phyloP scores from a whole-genome alignment of 2,113 vertebrate genomes.

The Prunella himalayana region DNA sequence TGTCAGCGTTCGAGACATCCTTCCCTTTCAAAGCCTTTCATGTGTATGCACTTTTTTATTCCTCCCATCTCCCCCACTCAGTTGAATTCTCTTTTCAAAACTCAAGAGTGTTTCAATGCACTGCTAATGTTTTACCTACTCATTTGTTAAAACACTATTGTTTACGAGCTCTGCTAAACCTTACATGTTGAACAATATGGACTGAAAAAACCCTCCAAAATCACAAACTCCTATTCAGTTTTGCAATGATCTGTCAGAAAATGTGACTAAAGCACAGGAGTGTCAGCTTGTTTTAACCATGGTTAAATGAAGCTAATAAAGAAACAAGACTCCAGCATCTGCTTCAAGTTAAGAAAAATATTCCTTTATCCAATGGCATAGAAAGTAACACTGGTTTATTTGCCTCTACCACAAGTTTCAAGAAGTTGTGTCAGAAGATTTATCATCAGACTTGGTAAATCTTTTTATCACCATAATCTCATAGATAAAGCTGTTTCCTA shows the following conservation, averaged over 20 bases:
- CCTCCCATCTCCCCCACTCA: not conserved
- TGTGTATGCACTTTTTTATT: not conserved
- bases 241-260: not conserved
- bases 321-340: not conserved
- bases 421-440: not conserved
- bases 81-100: not conserved
- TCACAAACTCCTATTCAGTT: not conserved
- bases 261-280: not conserved
- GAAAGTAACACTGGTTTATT: not conserved
- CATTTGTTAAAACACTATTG: not conserved
- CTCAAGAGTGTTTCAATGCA: not conserved
- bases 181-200: not conserved
- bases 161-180: not conserved
- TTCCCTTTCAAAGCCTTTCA: not conserved
- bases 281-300: not conserved
- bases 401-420: not conserved
- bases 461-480: not conserved
- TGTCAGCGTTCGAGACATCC: not conserved
- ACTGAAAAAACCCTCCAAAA: not conserved
- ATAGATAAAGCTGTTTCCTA: not conserved
- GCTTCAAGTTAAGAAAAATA: not conserved
- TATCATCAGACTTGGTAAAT: not conserved
- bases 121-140: not conserved
- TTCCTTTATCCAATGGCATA: not conserved
- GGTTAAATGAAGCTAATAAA: not conserved